A percentile compares a stretch with the other conserved stretches of the same genome.
Evolutionary conservation across 2,797 vertebrate genomes (phyloP).

Genomic region (Sparidentex hasta): DNA sequence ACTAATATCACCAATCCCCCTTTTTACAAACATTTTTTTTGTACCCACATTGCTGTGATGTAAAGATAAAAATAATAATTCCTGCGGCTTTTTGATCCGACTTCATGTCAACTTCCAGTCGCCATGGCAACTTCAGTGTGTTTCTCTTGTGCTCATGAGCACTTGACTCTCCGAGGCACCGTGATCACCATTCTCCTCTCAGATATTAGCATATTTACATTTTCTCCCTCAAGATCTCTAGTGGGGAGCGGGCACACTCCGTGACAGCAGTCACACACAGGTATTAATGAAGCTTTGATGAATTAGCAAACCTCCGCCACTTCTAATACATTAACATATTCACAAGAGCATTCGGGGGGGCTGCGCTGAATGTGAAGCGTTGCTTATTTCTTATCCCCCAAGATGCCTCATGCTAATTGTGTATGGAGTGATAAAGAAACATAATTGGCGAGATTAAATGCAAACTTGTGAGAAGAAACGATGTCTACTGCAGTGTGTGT

Average conservation of each 20-base stretch:
- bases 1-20: slow-evolving; percentile 1
- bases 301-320: slow-evolving; percentile 64
- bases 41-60: slow-evolving; percentile 10
- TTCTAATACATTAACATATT: slow-evolving; percentile 66
- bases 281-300: slow-evolving; percentile 70
- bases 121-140: slow-evolving; percentile 38
- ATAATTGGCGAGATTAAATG: slow-evolving; percentile 66
- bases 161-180: slow-evolving; percentile 43
- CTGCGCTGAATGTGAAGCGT: slow-evolving; percentile 20
- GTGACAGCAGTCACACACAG: slow-evolving; percentile 53
- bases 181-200: slow-evolving; percentile 45
- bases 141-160: slow-evolving; percentile 9
- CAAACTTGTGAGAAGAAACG: slow-evolving; percentile 36
- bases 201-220: slow-evolving; percentile 58
- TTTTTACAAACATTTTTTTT: slow-evolving; percentile 19
- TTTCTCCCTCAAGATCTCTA: slow-evolving; percentile 30
- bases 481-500: slow-evolving; percentile 18
- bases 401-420: slow-evolving; percentile 60
- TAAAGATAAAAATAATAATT: background rate
- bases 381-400: slow-evolving; percentile 46
- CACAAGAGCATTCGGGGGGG: slow-evolving; percentile 40
- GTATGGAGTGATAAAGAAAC: slow-evolving; percentile 57
- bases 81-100: slow-evolving; percentile 15
- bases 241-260: slow-evolving; percentile 17
- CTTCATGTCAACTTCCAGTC: slow-evolving; percentile 23